These are phyloP conservation scores for Varanus salvator DNA, from an alignment of 2,113 vertebrate species.

Conservation along the genomic window DNA sequence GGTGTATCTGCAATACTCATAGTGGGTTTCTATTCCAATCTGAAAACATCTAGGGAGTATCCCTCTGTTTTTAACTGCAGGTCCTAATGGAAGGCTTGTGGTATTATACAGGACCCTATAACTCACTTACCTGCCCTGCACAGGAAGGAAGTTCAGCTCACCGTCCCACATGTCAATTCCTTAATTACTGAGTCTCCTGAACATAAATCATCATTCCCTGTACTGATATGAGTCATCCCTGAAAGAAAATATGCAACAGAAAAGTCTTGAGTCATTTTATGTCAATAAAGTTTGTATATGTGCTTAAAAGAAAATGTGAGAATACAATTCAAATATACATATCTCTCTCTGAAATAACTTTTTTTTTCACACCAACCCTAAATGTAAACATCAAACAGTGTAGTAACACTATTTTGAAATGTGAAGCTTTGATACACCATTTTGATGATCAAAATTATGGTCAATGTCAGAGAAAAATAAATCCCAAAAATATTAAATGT, in stretches of 20 bases:
- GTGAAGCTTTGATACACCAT: too few species aligned
- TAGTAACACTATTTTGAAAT: neutral
- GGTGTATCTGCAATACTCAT: constrained; percentile 1
- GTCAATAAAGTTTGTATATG: neutral
- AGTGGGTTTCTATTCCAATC: constrained; percentile 33
- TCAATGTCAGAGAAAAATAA: too few species aligned
- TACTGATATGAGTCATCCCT: constrained; percentile 51
- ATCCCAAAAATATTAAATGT: too few species aligned
- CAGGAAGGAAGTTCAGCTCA: constrained; percentile 65
- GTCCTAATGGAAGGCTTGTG: constrained; percentile 39
- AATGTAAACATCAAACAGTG: neutral
- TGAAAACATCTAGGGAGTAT: constrained; percentile 48
- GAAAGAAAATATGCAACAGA: constrained; percentile 45
- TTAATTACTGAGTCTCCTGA: constrained; percentile 48
- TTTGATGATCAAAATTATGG: too few species aligned
- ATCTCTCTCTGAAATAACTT: too few species aligned
- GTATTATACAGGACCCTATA: constrained; percentile 58
- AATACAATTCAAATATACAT: constrained; percentile 42
- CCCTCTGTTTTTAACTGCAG: constrained; percentile 67
- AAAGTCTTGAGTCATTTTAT: constrained; percentile 39
- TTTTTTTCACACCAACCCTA: neutral
- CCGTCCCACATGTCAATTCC: constrained; percentile 45
- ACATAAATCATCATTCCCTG: constrained; percentile 48
- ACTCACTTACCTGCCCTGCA: constrained; percentile 60
- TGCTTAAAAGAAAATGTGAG: too few species aligned